phyloP scores from a whole-genome alignment of 2,797 vertebrate species.

The Cottoperca gobio region DNA sequence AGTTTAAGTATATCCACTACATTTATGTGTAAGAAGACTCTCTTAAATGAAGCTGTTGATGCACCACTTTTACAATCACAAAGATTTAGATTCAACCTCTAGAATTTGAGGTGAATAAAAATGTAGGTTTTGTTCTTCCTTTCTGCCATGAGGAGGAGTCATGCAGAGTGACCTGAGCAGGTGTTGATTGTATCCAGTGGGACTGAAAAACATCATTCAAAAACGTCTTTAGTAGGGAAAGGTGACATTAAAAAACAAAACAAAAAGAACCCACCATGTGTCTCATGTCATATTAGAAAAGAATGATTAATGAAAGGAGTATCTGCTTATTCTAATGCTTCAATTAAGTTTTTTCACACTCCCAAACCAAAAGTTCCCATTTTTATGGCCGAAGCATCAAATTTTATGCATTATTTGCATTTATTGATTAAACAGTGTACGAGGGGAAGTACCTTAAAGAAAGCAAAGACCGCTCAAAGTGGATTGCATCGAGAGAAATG shows the following conservation, averaged over 20 bases:
- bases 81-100: background rate
- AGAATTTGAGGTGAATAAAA: background rate
- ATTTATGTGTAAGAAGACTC: background rate
- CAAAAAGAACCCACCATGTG: too few species aligned
- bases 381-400: background rate
- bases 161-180: background rate
- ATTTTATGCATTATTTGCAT: too few species aligned
- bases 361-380: background rate
- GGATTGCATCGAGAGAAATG: too few species aligned
- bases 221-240: background rate
- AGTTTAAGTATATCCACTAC: background rate
- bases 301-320: too few species aligned
- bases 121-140: background rate
- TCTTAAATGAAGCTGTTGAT: background rate
- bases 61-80: background rate
- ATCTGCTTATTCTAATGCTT: background rate
- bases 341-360: background rate
- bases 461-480: too few species aligned
- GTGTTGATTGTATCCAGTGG: constrained; percentile 5
- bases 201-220: background rate
- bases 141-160: background rate
- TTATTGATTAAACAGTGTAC: too few species aligned
- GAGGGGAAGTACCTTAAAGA: too few species aligned
- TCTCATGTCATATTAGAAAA: too few species aligned
- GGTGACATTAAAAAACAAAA: too few species aligned